Percentiles rank a stretch among this genome's conserved stretches.
Evolutionary conservation across 2,113 vertebrate genomes (phyloP).

Genomic region (Synodontis membranacea): DNA sequence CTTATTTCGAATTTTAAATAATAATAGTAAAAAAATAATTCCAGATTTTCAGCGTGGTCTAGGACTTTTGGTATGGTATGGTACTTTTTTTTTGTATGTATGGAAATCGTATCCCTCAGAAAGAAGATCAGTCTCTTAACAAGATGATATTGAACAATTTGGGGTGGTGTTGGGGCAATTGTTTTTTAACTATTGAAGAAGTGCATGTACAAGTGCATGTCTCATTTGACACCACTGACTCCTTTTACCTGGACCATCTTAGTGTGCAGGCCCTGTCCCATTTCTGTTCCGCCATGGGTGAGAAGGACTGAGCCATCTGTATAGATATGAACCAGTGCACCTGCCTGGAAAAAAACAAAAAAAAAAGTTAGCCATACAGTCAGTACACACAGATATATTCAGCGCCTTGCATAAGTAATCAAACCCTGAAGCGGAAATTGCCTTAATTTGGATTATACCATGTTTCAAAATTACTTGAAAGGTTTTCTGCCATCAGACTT

Average conservation of each 20-base stretch:
- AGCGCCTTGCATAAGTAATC: not conserved
- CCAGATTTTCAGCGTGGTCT: not conserved
- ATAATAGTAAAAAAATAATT: not conserved
- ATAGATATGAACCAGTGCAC: slow-evolving; percentile 90
- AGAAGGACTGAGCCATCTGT: slow-evolving; percentile 92
- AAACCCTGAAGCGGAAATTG: not conserved
- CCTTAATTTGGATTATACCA: too few relatives aligned
- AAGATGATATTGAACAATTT: not conserved
- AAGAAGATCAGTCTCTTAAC: not conserved
- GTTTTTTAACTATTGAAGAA: not conserved
- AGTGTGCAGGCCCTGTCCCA: slow-evolving; percentile 97
- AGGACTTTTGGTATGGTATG: not conserved
- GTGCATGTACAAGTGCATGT: not conserved
- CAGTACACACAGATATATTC: not conserved
- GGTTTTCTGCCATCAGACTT: too few relatives aligned
- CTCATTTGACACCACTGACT: not conserved
- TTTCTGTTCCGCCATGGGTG: slow-evolving; percentile 92
- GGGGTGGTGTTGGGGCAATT: not conserved
- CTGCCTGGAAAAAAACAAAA: slow-evolving; percentile 75
- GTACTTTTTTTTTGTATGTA: too few relatives aligned
- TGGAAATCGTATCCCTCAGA: not conserved
- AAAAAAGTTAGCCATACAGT: not conserved
- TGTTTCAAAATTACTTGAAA: too few relatives aligned
- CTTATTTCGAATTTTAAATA: too few relatives aligned
- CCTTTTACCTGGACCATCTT: slow-evolving; percentile 93